phyloP scores from a whole-genome alignment of 2,113 vertebrate species.

The Trematomus loennbergii region DNA sequence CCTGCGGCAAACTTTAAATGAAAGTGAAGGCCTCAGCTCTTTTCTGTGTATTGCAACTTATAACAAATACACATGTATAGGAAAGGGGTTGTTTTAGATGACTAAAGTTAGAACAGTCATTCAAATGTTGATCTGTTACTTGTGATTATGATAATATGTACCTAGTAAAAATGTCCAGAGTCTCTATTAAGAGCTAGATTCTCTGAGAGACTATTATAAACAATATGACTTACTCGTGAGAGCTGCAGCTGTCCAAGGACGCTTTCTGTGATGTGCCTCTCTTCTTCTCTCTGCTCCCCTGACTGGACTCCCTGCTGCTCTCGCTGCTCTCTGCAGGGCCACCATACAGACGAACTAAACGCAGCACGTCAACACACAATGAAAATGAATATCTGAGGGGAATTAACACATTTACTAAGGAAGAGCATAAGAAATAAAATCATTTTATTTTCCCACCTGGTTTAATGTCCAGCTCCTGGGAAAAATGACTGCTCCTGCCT shows the following conservation, averaged over 20 bases:
- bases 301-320: constrained; percentile 50
- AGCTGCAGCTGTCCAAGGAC: constrained; percentile 22
- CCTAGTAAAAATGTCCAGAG: too few species aligned
- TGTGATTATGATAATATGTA: too few species aligned
- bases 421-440: neutral
- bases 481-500: constrained; percentile 34
- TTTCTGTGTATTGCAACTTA: neutral
- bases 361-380: neutral
- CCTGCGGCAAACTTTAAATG: too few species aligned
- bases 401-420: neutral
- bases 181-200: too few species aligned
- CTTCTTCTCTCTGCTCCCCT: constrained; percentile 33
- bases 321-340: constrained; percentile 59
- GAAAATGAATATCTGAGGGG: neutral
- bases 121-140: neutral
- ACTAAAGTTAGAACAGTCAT: neutral
- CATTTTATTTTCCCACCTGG: constrained; percentile 67
- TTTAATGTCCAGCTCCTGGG: constrained; percentile 75
- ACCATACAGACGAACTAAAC: constrained; percentile 71
- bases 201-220: neutral
- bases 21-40: neutral
- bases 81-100: neutral
- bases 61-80: neutral
- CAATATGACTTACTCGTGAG: constrained; percentile 59
- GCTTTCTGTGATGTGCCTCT: constrained; percentile 35